phyloP scores from a whole-genome alignment of 2,797 vertebrate genomes.

The Silurus lanzhouensis region DNA sequence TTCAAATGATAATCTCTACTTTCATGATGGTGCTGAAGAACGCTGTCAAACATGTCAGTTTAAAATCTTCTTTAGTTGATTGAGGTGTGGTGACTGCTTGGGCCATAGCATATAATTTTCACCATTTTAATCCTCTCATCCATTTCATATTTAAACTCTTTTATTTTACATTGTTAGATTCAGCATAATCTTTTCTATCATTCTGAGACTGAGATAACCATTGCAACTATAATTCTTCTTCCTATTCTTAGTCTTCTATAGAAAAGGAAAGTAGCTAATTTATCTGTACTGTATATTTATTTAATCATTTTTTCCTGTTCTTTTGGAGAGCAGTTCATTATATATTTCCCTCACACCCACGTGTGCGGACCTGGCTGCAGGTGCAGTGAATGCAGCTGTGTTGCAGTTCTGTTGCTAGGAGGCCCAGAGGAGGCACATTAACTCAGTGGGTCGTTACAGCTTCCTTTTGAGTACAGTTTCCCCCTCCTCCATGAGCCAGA shows the following conservation, averaged over 20 bases:
- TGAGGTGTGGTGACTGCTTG: not conserved
- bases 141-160: not conserved
- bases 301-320: not conserved
- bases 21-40: not conserved
- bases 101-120: not conserved
- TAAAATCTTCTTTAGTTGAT: not conserved
- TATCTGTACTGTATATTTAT: not conserved
- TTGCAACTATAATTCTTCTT: not conserved
- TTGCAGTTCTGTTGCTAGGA: constrained; percentile 69
- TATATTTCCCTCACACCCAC: constrained; percentile 7
- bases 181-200: not conserved
- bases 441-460: constrained; percentile 62
- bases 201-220: not conserved
- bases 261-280: not conserved
- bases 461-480: constrained; percentile 49
- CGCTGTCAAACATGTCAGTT: not conserved
- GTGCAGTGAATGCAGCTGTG: constrained; percentile 58
- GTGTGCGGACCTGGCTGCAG: constrained; percentile 46
- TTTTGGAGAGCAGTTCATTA: not conserved
- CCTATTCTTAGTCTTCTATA: not conserved
- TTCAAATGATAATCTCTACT: not conserved
- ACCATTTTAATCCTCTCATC: not conserved
- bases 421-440: constrained; percentile 64
- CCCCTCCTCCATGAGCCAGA: constrained; percentile 62
- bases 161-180: not conserved